These are phyloP conservation scores for Otolemur garnettii DNA, from an alignment of 2,113 vertebrate species.

Conservation along the genomic window DNA sequence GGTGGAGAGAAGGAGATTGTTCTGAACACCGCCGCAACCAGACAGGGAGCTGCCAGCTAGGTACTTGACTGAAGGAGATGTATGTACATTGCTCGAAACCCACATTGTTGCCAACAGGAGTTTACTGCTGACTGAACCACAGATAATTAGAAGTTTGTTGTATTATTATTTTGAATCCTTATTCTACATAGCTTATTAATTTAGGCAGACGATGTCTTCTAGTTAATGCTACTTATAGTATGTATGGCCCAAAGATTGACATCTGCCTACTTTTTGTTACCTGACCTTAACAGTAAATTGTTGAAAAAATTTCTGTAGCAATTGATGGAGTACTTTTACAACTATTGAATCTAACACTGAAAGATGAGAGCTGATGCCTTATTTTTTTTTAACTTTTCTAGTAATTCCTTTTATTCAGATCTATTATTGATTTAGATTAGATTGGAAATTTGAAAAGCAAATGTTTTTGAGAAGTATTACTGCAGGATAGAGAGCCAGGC, in stretches of 20 bases:
- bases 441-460: not conserved
- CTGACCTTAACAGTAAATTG: not conserved
- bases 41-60: not conserved
- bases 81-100: not conserved
- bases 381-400: conserved; percentile 25
- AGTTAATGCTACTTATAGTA: not conserved
- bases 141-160: not conserved
- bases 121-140: not conserved
- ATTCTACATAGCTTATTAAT: not conserved
- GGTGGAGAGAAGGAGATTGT: not conserved
- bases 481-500: not conserved
- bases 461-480: not conserved
- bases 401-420: not conserved
- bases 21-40: not conserved
- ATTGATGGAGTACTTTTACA: not conserved
- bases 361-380: not conserved
- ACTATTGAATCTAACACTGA: not conserved
- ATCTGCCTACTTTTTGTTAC: not conserved
- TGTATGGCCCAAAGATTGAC: not conserved
- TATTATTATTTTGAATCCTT: not conserved
- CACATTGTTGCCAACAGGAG: not conserved
- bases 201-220: not conserved
- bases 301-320: not conserved
- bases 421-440: not conserved
- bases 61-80: not conserved